Evolutionary conservation across 2,888 invertebrate species (phyloP).

Genomic region (Agrotis puta): DNA sequence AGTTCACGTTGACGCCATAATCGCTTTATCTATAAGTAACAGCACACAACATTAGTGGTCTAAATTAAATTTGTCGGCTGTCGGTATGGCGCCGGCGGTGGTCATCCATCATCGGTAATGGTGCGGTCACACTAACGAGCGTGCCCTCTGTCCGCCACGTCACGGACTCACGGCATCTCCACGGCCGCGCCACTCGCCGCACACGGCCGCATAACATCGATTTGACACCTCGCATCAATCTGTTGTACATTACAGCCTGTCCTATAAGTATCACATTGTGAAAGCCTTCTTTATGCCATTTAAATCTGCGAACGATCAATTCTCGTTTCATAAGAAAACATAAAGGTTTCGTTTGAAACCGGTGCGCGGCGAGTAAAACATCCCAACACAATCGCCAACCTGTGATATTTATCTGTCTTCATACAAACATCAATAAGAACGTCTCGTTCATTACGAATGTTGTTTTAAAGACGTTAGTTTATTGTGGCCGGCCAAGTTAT

Average conservation of each 20-base stretch:
- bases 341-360: constrained; percentile 39
- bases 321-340: constrained; percentile 51
- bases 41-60: constrained; percentile 82
- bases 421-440: constrained; percentile 56
- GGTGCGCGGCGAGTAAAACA: constrained; percentile 42
- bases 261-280: constrained; percentile 31
- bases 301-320: constrained; percentile 44
- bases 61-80: constrained; percentile 89
- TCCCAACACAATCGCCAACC: constrained; percentile 42
- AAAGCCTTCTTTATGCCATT: constrained; percentile 30
- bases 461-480: constrained; percentile 64
- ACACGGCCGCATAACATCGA: constrained; percentile 38
- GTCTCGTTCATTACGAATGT: constrained; percentile 62
- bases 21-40: constrained; percentile 76
- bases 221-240: constrained; percentile 61
- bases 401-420: constrained; percentile 54
- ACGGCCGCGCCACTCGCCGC: constrained; percentile 31
- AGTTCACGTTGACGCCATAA: constrained; percentile 58
- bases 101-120: constrained; percentile 89
- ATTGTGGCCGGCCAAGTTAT: constrained; percentile 59
- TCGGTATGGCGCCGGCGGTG: constrained; percentile 82
- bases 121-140: constrained; percentile 84
- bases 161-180: constrained; percentile 49
- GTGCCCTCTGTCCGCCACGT: constrained; percentile 74
- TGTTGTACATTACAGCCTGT: constrained; percentile 16